Conservation (phyloP, 2,888 invertebrate species). For the Spisula subtruncata region DNA sequence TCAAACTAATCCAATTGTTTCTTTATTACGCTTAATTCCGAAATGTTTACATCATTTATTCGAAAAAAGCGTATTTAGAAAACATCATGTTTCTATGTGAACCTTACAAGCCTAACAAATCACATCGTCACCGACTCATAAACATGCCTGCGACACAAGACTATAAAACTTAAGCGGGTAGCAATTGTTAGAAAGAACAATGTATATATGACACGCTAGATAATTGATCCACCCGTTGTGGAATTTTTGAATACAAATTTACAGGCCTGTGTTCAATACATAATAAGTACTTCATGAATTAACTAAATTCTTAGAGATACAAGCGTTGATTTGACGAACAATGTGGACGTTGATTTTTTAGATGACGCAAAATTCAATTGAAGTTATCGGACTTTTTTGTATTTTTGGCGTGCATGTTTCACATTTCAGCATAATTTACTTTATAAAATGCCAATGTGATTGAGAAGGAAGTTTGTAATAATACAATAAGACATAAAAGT, state of each 20-base stretch:
- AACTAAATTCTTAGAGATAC: background rate
- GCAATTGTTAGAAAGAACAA: slow-evolving; percentile 28
- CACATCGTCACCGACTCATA: slow-evolving; percentile 18
- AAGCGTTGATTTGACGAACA: background rate
- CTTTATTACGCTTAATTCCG: background rate
- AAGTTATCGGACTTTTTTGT: too few relatives aligned
- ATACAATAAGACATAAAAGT: too few relatives aligned
- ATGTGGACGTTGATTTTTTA: background rate
- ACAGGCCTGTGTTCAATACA: background rate
- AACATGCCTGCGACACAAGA: background rate
- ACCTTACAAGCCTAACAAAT: background rate
- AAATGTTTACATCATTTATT: background rate
- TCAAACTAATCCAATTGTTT: background rate
- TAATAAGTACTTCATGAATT: background rate
- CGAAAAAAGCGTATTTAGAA: background rate
- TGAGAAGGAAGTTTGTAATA: too few relatives aligned
- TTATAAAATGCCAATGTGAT: too few relatives aligned
- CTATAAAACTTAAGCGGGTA: slow-evolving; percentile 29
- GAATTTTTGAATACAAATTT: slow-evolving; percentile 31
- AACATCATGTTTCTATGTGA: slow-evolving; percentile 24
- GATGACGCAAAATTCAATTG: too few relatives aligned
- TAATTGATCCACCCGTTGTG: slow-evolving; percentile 29
- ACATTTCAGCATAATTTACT: too few relatives aligned
- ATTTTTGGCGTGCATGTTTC: too few relatives aligned
- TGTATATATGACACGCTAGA: slow-evolving; percentile 12